Evolutionary conservation across 2,797 vertebrate species (phyloP).

Genomic region (Lacerta bilineata): DNA sequence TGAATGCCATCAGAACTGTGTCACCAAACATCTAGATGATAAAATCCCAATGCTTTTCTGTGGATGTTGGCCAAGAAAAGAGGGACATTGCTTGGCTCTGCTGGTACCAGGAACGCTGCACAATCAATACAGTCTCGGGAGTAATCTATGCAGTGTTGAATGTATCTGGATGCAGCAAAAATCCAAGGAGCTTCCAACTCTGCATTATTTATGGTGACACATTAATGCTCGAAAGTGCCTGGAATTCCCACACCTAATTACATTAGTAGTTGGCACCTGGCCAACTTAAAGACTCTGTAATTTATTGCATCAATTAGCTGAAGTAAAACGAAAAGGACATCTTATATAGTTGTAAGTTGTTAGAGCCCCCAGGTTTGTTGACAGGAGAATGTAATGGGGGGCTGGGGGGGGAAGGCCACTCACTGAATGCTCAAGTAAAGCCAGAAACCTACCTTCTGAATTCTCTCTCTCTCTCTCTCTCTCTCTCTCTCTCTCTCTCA

Average conservation of each 20-base stretch:
- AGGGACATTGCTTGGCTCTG: slow-evolving; percentile 38
- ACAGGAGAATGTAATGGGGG: neutral
- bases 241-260: slow-evolving; percentile 29
- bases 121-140: neutral
- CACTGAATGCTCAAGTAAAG: neutral
- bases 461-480: too few relatives aligned
- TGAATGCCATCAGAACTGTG: neutral
- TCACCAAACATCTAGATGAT: neutral
- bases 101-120: slow-evolving; percentile 35
- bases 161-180: slow-evolving; percentile 21
- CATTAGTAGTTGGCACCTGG: slow-evolving; percentile 12
- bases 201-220: slow-evolving; percentile 58
- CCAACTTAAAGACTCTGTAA: slow-evolving; percentile 15
- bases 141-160: slow-evolving; percentile 32
- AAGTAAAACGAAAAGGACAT: neutral
- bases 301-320: neutral
- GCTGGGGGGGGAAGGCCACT: neutral
- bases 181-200: slow-evolving; percentile 42
- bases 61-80: neutral
- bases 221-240: slow-evolving; percentile 38
- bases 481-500: too few relatives aligned
- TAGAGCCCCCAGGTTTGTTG: slow-evolving; percentile 15
- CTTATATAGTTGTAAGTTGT: slow-evolving; percentile 3
- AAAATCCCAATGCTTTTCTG: neutral
- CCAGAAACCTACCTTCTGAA: too few relatives aligned